phyloP scores from a whole-genome alignment of 2,797 vertebrate genomes.

The Nannoperca australis region DNA sequence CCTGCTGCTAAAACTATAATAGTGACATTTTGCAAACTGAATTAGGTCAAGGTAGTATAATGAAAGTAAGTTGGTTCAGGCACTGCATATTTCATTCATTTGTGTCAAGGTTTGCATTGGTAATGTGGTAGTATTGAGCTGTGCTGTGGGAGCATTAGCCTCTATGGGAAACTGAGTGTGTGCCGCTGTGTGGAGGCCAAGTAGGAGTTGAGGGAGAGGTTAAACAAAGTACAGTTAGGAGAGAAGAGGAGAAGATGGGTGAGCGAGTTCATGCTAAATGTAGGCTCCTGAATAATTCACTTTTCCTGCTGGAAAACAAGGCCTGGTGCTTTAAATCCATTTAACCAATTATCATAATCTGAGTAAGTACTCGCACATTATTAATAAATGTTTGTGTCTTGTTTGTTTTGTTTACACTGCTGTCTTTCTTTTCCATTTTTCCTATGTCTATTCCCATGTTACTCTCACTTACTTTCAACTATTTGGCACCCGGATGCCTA shows the following conservation, averaged over 20 bases:
- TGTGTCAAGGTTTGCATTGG: conserved; percentile 26
- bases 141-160: conserved; percentile 23
- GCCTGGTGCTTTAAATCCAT: conserved; percentile 48
- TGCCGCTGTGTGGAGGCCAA: conserved; percentile 22
- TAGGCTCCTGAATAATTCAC: conserved; percentile 78
- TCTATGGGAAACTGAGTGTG: conserved; percentile 42
- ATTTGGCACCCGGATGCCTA: background rate
- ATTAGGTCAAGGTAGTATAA: background rate
- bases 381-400: conserved; percentile 27
- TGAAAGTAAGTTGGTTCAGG: background rate
- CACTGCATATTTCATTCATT: conserved; percentile 10
- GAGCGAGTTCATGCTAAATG: conserved; percentile 73
- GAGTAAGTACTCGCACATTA: conserved; percentile 18
- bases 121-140: conserved; percentile 35
- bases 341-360: conserved; percentile 51
- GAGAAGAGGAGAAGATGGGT: conserved; percentile 30
- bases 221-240: conserved; percentile 29
- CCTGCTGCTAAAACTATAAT: background rate
- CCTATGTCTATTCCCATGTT: background rate
- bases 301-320: conserved; percentile 60
- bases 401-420: conserved; percentile 33
- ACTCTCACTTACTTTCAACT: conserved; percentile 9
- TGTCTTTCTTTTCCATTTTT: conserved; percentile 5
- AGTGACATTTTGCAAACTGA: background rate
- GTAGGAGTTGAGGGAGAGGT: conserved; percentile 43